Evolutionary conservation across 2,888 invertebrate genomes (phyloP).

Genomic region (Caenorhabditis macrosperma): DNA sequence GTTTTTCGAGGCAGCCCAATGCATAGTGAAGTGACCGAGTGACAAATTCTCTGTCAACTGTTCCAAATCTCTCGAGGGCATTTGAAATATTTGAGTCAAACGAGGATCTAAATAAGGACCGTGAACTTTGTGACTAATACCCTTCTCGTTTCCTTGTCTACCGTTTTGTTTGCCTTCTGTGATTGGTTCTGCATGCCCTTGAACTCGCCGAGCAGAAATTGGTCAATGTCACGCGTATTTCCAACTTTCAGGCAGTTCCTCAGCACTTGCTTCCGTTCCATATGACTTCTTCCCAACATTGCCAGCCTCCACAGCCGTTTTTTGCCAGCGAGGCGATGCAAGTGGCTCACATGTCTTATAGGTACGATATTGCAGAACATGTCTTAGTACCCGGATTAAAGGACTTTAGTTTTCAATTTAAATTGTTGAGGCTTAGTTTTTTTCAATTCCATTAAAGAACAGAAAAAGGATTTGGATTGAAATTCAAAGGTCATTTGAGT

Average conservation of each 20-base stretch:
- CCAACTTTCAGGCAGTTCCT: constrained; percentile 51
- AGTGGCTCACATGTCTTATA: constrained; percentile 44
- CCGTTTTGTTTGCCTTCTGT: not conserved
- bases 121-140: not conserved
- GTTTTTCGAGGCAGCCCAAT: not conserved
- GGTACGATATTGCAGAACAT: too few relatives aligned
- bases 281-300: constrained; percentile 52
- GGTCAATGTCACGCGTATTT: not conserved
- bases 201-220: too few relatives aligned
- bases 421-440: too few relatives aligned
- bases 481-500: too few relatives aligned
- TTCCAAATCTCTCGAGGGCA: not conserved
- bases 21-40: not conserved
- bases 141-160: not conserved
- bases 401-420: too few relatives aligned
- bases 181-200: constrained; percentile 4
- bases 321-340: constrained; percentile 30
- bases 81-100: too few relatives aligned
- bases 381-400: not conserved
- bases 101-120: too few relatives aligned
- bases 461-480: too few relatives aligned
- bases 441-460: too few relatives aligned
- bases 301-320: constrained; percentile 30
- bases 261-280: constrained; percentile 39
- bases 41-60: not conserved